Evolutionary conservation across 2,888 invertebrate genomes (phyloP).

Genomic region (Mesorhabditis spiculigera): DNA sequence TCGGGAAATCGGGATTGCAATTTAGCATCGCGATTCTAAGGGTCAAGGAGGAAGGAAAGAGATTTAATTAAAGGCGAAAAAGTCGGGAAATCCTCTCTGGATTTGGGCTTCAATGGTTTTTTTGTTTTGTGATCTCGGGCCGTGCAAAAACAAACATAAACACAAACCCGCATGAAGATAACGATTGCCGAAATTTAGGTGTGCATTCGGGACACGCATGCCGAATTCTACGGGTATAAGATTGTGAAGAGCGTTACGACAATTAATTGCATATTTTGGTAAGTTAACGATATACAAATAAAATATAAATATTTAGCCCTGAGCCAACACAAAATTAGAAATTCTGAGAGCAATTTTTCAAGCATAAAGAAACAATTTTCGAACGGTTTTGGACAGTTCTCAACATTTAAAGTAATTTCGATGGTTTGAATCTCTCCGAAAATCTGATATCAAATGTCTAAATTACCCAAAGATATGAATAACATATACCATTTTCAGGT

Average conservation of each 20-base stretch:
- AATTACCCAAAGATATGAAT: no score
- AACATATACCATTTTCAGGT: constrained; percentile 40
- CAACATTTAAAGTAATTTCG: neutral
- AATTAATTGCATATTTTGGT: constrained; percentile 52
- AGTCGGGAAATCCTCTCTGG: no score
- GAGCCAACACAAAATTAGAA: neutral
- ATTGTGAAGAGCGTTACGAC: constrained; percentile 49
- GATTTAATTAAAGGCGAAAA: no score
- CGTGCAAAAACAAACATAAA: no score
- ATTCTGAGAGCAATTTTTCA: neutral
- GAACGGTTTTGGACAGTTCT: neutral
- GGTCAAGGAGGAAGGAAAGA: no score
- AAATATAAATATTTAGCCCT: neutral
- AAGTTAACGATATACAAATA: constrained; percentile 9
- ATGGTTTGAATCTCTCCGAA: neutral
- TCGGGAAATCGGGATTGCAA: no score
- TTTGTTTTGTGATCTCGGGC: no score
- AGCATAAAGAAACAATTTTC: neutral
- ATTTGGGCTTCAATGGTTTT: no score
- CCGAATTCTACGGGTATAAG: constrained; percentile 39
- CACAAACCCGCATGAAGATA: no score
- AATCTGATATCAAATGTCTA: neutral
- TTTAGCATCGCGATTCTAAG: no score
- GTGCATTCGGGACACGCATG: constrained; percentile 40
- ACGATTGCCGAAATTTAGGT: constrained; percentile 24